phyloP scores from a whole-genome alignment of 2,888 invertebrate genomes.

The Urechis unicinctus region DNA sequence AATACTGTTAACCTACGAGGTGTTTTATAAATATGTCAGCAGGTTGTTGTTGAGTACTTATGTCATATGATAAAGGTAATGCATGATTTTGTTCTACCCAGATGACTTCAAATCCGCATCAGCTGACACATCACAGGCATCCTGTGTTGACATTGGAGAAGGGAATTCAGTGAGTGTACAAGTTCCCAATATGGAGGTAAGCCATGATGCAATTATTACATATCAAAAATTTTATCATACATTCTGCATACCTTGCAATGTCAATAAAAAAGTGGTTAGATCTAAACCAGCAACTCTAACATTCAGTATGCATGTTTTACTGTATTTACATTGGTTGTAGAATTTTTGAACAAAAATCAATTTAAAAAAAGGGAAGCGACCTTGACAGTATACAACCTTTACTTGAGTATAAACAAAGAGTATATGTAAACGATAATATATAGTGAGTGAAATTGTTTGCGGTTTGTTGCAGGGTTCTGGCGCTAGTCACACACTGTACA shows the following conservation, averaged over 20 bases:
- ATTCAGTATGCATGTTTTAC: not conserved
- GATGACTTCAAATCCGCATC: slow-evolving; percentile 99
- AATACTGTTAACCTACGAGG: no score
- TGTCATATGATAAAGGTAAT: no score
- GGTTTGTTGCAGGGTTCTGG: slow-evolving; percentile 63
- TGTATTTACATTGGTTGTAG: not conserved
- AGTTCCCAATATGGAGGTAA: slow-evolving; percentile 80
- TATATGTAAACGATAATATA: no score
- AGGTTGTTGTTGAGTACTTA: no score
- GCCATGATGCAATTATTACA: not conserved
- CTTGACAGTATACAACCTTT: no score
- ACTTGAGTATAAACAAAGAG: no score
- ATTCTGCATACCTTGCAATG: no score
- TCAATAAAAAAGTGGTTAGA: no score
- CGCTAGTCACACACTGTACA: slow-evolving; percentile 78
- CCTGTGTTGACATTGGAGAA: slow-evolving; percentile 80
- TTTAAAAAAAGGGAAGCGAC: no score
- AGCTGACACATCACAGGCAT: slow-evolving; percentile 85
- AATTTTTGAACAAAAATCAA: not conserved
- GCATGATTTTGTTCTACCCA: slow-evolving; percentile 53
- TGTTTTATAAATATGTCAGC: no score
- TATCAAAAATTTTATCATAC: not conserved
- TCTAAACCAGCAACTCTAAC: not conserved
- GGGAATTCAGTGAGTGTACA: slow-evolving; percentile 78
- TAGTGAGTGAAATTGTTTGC: no score